Evolutionary conservation across 1,140 invertebrate genomes (phyloP).

Genomic region (Drosophila carrolli): DNA sequence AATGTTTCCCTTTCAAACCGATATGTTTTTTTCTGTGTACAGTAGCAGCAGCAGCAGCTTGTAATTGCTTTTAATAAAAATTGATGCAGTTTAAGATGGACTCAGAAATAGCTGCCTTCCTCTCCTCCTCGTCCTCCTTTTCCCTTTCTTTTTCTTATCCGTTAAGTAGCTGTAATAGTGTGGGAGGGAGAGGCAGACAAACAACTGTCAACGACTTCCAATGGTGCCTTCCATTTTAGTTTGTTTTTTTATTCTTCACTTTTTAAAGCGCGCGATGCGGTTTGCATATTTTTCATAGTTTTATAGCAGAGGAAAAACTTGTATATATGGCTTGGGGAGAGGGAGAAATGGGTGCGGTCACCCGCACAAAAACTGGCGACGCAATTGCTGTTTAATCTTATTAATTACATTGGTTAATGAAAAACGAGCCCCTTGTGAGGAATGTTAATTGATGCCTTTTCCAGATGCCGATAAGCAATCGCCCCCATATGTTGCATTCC

Average conservation of each 20-base stretch:
- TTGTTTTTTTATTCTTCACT: constrained; percentile 21
- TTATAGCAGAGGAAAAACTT: constrained; percentile 43
- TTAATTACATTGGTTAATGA: constrained; percentile 80
- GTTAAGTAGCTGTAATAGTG: constrained; percentile 63
- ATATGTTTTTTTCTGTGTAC: not conserved
- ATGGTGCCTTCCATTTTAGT: constrained; percentile 55
- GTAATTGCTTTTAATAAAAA: constrained; percentile 84
- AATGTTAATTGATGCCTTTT: constrained; percentile 76
- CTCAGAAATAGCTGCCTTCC: constrained; percentile 47
- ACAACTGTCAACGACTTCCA: constrained; percentile 61
- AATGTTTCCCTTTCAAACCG: too few species aligned
- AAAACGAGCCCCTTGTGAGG: constrained; percentile 52
- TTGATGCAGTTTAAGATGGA: constrained; percentile 64
- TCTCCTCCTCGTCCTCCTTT: constrained; percentile 11
- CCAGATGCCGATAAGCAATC: constrained; percentile 49
- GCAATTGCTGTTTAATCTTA: constrained; percentile 82
- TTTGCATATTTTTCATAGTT: constrained; percentile 79
- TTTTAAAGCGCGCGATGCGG: constrained; percentile 71
- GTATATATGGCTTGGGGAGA: constrained; percentile 15
- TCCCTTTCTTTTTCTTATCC: constrained; percentile 42
- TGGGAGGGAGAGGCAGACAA: constrained; percentile 17
- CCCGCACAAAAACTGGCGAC: constrained; percentile 55
- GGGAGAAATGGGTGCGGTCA: constrained; percentile 74
- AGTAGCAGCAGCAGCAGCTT: constrained; percentile 47
- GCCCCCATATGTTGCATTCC: constrained; percentile 68